Evolutionary conservation across 2,797 vertebrate genomes (phyloP).

Genomic region (Hoplostethus mediterraneus): DNA sequence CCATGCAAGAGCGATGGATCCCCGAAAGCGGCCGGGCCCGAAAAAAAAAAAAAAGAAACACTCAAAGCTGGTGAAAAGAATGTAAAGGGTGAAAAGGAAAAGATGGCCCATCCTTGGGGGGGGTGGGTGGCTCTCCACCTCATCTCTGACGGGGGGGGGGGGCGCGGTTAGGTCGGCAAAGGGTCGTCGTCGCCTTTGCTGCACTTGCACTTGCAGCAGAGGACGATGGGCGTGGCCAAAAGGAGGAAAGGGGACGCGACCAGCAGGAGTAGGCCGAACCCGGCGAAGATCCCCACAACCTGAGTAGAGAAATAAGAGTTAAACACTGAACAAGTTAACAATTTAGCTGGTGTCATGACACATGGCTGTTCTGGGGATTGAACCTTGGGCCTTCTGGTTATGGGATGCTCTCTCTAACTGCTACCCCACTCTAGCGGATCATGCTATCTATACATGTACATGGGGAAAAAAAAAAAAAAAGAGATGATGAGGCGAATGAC

Average conservation of each 20-base stretch:
- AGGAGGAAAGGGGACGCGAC: slow-evolving; percentile 98
- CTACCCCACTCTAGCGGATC: not conserved
- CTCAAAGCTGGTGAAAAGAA: slow-evolving; percentile 77
- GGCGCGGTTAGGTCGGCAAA: slow-evolving; percentile 89
- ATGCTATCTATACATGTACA: not conserved
- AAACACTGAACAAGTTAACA: not conserved
- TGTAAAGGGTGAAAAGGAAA: slow-evolving; percentile 60
- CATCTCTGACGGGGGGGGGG: slow-evolving; percentile 1
- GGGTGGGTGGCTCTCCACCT: slow-evolving; percentile 48
- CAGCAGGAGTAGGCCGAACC: slow-evolving; percentile 95
- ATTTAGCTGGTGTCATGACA: too few species aligned
- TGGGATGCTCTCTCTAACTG: not conserved
- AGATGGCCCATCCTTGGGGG: slow-evolving; percentile 57
- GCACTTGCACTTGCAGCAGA: slow-evolving; percentile 99
- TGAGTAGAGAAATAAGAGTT: slow-evolving; percentile 58
- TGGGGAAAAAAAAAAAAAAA: not conserved
- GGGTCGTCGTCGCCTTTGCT: slow-evolving; percentile 98
- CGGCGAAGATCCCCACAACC: slow-evolving; percentile 99
- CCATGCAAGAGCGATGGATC: slow-evolving; percentile 79
- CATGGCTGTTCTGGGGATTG: too few species aligned
- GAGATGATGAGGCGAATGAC: not conserved
- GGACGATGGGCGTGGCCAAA: slow-evolving; percentile 95
- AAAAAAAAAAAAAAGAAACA: slow-evolving; percentile 74
- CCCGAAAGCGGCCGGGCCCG: slow-evolving; percentile 48
- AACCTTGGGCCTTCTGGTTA: not conserved